Evolutionary conservation across 2,888 invertebrate species (phyloP).

Genomic region (Imbricaverruca yamaguchii): DNA sequence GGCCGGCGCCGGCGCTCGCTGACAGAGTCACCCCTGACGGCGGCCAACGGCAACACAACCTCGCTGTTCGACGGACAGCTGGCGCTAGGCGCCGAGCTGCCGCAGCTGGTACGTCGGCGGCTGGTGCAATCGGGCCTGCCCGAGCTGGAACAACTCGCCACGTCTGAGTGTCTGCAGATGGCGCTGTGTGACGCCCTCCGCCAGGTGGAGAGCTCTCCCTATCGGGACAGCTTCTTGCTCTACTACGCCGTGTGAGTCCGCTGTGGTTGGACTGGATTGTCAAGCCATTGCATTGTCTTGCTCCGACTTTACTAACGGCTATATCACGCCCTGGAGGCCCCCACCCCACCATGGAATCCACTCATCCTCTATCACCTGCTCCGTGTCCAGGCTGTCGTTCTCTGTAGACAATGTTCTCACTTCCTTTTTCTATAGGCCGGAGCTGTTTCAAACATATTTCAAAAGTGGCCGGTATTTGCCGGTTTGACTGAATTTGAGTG

Average conservation of each 20-base stretch:
- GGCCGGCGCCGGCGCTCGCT: constrained; percentile 25
- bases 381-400: no score
- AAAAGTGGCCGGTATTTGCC: no score
- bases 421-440: no score
- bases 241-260: constrained; percentile 12
- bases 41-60: background rate
- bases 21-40: background rate
- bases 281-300: no score
- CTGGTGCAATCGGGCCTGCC: background rate
- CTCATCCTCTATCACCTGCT: no score
- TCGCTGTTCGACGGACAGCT: background rate
- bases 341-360: no score
- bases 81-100: constrained; percentile 3
- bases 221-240: constrained; percentile 16
- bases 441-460: no score
- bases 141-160: background rate
- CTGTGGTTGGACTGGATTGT: no score
- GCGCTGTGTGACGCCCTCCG: constrained; percentile 5
- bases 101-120: background rate
- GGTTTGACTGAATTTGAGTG: no score
- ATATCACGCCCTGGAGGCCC: no score
- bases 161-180: constrained; percentile 17
- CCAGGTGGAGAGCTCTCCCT: background rate
- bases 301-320: no score
- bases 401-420: no score